A percentile compares a stretch with the other conserved stretches of the same genome.
phyloP scores from a whole-genome alignment of 2,113 vertebrate genomes.

The Lucifuga dentata region DNA sequence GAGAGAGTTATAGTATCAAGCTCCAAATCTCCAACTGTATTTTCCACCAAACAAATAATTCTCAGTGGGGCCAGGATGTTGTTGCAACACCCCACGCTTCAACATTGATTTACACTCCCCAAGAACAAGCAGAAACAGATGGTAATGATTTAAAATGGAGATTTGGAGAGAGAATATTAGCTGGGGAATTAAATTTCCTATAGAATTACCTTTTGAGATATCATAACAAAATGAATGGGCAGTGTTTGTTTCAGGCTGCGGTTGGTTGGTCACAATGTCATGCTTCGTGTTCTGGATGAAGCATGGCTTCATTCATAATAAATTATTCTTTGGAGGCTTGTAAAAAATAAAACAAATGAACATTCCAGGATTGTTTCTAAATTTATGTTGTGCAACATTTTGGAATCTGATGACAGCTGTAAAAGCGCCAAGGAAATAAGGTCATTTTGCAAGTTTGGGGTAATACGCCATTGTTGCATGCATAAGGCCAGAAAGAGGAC shows the following conservation, averaged over 20 bases:
- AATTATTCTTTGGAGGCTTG: not conserved
- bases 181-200: slow-evolving; percentile 12
- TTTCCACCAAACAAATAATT: slow-evolving; percentile 67
- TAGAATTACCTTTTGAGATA: slow-evolving; percentile 14
- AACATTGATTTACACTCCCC: slow-evolving; percentile 52
- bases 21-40: slow-evolving; percentile 43
- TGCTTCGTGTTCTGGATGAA: slow-evolving; percentile 15
- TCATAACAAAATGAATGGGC: not conserved
- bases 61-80: slow-evolving; percentile 72
- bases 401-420: slow-evolving; percentile 24
- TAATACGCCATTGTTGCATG: slow-evolving; percentile 23
- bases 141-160: slow-evolving; percentile 51
- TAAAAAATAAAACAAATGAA: not conserved
- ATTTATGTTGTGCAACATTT: slow-evolving; percentile 44
- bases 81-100: slow-evolving; percentile 62
- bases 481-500: slow-evolving; percentile 41
- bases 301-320: too few species aligned
- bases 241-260: slow-evolving; percentile 16
- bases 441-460: slow-evolving; percentile 8
- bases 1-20: slow-evolving; percentile 44
- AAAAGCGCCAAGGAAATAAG: not conserved
- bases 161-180: slow-evolving; percentile 8
- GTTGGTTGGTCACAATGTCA: slow-evolving; percentile 3
- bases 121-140: slow-evolving; percentile 66
- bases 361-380: slow-evolving; percentile 11